Conservation (phyloP, 2,797 vertebrate species). For the Sebastes vulpes region DNA sequence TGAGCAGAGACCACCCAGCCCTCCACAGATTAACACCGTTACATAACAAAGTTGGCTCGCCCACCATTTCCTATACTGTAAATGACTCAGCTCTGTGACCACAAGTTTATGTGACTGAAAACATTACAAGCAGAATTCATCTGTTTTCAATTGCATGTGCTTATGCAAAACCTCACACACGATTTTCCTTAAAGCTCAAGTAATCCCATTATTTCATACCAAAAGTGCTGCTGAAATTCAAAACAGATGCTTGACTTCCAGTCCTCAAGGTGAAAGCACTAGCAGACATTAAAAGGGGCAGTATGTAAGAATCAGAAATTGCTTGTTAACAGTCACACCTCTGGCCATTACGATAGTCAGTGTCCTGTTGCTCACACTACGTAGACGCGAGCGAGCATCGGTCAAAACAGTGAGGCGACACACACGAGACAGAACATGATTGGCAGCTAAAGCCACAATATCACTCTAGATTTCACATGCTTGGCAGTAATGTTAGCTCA, state of each 20-base stretch:
- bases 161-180: neutral
- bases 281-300: neutral
- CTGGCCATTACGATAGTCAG: no score
- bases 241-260: neutral
- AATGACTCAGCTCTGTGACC: neutral
- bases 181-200: neutral
- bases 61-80: constrained; percentile 15
- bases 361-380: no score
- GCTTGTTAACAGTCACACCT: no score
- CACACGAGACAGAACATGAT: no score
- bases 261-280: neutral
- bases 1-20: constrained; percentile 30
- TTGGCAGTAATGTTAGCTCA: no score
- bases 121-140: neutral
- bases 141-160: neutral
- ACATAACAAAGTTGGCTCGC: constrained; percentile 14
- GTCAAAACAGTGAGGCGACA: no score
- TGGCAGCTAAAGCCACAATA: no score
- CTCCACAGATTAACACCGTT: constrained; percentile 44
- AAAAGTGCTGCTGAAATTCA: neutral
- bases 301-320: no score
- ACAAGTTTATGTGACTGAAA: constrained; percentile 4
- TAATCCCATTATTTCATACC: neutral
- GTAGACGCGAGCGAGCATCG: no score
- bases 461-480: no score